Base-by-base conservation (phyloP, 1,140 invertebrate species). In the Archivesica marissinica region DNA sequence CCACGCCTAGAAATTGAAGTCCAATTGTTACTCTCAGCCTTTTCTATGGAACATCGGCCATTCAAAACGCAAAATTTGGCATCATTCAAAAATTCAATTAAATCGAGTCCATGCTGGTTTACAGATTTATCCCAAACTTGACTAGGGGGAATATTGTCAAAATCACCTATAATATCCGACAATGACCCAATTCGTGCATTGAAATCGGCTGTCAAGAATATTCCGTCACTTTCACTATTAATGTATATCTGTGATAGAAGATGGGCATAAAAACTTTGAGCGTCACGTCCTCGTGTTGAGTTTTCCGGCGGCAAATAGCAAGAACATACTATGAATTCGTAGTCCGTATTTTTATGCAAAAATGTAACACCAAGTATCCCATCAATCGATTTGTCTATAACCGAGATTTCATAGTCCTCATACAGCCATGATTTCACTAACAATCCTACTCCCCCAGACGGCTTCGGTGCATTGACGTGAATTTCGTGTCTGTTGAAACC, bases 391-490 rank as follows among this genome's bases (percentile, higher is more conserved):
- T 75, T 79, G 33, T 87, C 81, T 1, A 80, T 30, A 13, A 85
- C 28, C 17, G 2, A 15, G 13, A 85, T 38, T 20, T 23, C 59
- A 75, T 25, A 81, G 6, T 39, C 15, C 28, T 79, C 50, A 38
- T 54, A 54, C 9, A 81, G 64, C 38, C 25, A 54, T 0, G 33
- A 28, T 77, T 78, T 77, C 20, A 88, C 33, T 61, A 87, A 81
- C 33, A 87, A 23, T 44, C 77, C 81, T n/a, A 87, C 78, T 23
- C 76, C 82, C 28, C 77, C 86, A 25, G 86, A 87, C 13, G 33
- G 39, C 70, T 87, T 87, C 1, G 82, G 86, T 2, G 85, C 85
- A 15, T 86, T 54, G 15, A 41, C 35, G 44, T 86, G 85, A 11
- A 86, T 80, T 17, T 80, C 39, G 25, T 35, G 44, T 38, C 74